phyloP scores from a whole-genome alignment of 2,113 vertebrate genomes.

The Cheirogaleus medius region DNA sequence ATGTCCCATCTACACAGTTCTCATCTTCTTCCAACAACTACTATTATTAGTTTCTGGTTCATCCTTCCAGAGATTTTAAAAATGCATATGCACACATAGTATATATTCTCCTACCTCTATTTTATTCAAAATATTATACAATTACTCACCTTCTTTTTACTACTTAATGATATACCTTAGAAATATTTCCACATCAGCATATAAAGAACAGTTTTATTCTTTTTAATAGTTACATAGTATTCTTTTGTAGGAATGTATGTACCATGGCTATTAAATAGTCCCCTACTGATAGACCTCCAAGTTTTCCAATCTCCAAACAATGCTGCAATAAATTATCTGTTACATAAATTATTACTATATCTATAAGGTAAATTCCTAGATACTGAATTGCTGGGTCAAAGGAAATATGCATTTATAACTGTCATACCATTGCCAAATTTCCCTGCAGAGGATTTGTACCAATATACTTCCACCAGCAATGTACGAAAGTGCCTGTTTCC shows the following conservation, averaged over 20 bases:
- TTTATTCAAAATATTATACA: background rate
- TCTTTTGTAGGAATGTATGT: background rate
- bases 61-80: background rate
- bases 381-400: background rate
- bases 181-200: background rate
- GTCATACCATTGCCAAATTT: background rate
- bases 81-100: background rate
- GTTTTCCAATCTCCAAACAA: background rate
- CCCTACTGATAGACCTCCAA: background rate
- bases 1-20: background rate
- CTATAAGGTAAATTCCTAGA: background rate
- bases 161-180: background rate
- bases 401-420: background rate
- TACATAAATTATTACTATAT: background rate
- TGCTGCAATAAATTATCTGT: background rate
- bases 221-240: background rate
- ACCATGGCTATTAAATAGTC: background rate
- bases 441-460: background rate
- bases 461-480: background rate
- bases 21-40: background rate
- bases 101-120: background rate
- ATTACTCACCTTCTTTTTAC: background rate
- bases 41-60: background rate
- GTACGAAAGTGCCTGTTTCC: background rate
- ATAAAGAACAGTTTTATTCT: background rate